Conservation (phyloP, 2,113 vertebrate species). For the Pardalotus punctatus region DNA sequence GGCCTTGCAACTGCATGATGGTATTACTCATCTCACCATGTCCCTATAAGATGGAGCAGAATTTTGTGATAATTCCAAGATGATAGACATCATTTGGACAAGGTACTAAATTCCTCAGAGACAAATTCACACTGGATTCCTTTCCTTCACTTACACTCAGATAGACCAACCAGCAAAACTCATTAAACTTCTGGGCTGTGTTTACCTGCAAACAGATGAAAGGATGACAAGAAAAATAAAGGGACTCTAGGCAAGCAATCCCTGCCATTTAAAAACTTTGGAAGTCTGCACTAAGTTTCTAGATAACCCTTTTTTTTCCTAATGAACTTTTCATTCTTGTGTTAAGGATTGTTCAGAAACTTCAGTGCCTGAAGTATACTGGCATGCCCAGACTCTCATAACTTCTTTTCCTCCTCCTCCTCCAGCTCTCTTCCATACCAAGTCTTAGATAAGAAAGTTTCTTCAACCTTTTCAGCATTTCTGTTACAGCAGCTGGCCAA, state of each 20-base stretch:
- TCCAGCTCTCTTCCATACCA: background rate
- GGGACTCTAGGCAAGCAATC: background rate
- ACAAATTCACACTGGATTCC: background rate
- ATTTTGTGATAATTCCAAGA: background rate
- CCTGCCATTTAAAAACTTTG: background rate
- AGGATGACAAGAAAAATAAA: background rate
- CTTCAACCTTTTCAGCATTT: conserved; percentile 8
- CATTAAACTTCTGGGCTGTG: background rate
- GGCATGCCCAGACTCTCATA: background rate
- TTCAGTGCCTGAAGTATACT: background rate
- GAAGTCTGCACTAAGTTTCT: background rate
- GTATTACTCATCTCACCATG: background rate
- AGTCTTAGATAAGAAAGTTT: conserved; percentile 4
- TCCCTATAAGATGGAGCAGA: background rate
- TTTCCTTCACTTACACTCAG: background rate
- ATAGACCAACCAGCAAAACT: background rate
- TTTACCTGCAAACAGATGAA: background rate
- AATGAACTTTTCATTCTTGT: background rate
- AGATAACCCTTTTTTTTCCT: background rate
- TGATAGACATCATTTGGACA: background rate
- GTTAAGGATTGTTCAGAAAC: background rate
- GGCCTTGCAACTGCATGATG: background rate
- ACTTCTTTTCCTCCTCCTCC: background rate
- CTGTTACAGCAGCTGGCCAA: background rate
- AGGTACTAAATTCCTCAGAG: background rate